phyloP scores from a whole-genome alignment of 2,888 invertebrate species.

The Eremobia ochroleuca region DNA sequence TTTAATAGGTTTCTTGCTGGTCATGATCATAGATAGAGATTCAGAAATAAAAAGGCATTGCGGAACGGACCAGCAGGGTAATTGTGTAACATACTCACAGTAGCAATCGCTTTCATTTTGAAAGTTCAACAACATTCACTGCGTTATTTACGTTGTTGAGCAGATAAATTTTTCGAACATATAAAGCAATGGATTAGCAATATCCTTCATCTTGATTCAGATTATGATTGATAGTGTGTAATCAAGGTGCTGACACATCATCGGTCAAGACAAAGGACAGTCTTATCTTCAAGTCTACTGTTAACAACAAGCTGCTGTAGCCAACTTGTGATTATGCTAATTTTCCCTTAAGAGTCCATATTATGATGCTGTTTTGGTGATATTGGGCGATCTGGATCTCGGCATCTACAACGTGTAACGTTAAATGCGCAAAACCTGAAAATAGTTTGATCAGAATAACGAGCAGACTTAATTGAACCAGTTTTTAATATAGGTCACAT shows the following conservation, averaged over 20 bases:
- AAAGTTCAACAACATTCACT: not conserved
- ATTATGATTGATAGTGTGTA: not conserved
- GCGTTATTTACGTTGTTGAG: not conserved
- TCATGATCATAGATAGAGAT: not conserved
- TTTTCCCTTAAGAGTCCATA: too few species aligned
- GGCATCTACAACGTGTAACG: too few species aligned
- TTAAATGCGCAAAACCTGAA: too few species aligned
- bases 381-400: too few species aligned
- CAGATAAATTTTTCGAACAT: not conserved
- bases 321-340: not conserved
- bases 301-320: not conserved
- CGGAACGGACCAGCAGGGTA: too few species aligned
- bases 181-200: not conserved
- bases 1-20: not conserved
- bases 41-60: not conserved
- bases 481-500: too few species aligned
- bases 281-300: not conserved
- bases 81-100: too few species aligned
- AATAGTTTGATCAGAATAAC: too few species aligned
- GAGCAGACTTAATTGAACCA: too few species aligned
- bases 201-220: not conserved
- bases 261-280: too few species aligned
- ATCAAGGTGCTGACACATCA: not conserved
- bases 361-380: too few species aligned
- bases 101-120: not conserved